Conservation (phyloP, 2,888 invertebrate genomes). For the Amiota communis region DNA sequence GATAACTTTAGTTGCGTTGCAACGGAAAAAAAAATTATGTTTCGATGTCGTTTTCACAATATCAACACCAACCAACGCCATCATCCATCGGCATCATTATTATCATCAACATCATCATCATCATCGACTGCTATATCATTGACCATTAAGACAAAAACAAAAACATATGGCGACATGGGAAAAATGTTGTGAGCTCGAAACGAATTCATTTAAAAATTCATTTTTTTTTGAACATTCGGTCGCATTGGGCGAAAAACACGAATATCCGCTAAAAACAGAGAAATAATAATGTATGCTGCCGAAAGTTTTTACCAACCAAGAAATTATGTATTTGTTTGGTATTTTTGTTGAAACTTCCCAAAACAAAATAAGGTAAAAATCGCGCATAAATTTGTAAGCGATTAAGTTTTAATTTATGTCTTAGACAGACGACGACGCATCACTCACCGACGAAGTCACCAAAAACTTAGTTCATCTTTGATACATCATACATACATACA, state of each 20-base stretch:
- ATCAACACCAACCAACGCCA: no score
- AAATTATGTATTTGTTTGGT: no score
- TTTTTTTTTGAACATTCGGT: neutral
- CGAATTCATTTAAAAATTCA: slow-evolving; percentile 17
- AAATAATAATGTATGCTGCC: no score
- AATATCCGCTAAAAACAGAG: no score
- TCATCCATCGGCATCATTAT: no score
- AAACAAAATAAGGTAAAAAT: slow-evolving; percentile 14
- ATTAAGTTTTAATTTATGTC: slow-evolving; percentile 28
- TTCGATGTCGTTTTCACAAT: no score
- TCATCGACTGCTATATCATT: no score
- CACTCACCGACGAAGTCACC: neutral
- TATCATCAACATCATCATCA: no score
- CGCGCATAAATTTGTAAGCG: slow-evolving; percentile 26
- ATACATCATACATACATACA: neutral
- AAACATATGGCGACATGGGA: slow-evolving; percentile 1
- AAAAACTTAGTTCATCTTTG: neutral
- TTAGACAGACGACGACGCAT: neutral
- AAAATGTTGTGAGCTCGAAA: neutral
- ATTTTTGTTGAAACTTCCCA: neutral
- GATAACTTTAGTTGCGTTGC: neutral
- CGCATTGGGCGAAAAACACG: no score
- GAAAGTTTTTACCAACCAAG: no score
- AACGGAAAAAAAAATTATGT: no score
- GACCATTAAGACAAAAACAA: no score